Percentiles rank a stretch among this genome's conserved stretches.
Evolutionary conservation across 2,888 invertebrate species (phyloP).

Genomic region (Cetonia aurata): DNA sequence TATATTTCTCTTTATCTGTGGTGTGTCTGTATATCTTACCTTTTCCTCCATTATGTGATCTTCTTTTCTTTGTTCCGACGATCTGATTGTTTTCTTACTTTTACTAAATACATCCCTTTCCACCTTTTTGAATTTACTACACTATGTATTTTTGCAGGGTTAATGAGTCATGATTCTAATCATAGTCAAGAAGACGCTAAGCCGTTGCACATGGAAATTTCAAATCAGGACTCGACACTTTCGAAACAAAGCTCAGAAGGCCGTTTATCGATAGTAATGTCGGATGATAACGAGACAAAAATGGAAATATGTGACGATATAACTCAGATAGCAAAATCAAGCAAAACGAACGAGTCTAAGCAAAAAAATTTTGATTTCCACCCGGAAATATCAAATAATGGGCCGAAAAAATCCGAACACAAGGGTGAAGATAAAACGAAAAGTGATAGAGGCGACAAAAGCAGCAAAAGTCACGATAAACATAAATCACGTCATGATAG

Average conservation of each 20-base stretch:
- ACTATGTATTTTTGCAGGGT: conserved; percentile 57
- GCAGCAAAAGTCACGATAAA: conserved; percentile 63
- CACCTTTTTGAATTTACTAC: background rate
- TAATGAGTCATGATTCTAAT: conserved; percentile 69
- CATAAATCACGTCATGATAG: conserved; percentile 55
- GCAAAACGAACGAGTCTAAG: conserved; percentile 32
- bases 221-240: conserved; percentile 73
- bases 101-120: no score
- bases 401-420: conserved; percentile 44
- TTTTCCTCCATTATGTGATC: no score
- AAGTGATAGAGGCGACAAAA: conserved; percentile 39
- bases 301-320: conserved; percentile 62
- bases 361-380: conserved; percentile 43
- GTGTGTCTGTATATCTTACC: no score
- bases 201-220: conserved; percentile 59
- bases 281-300: conserved; percentile 67
- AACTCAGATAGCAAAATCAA: conserved; percentile 43
- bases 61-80: no score
- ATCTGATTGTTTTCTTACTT: no score
- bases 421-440: conserved; percentile 49
- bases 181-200: conserved; percentile 55
- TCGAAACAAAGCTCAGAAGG: conserved; percentile 75
- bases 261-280: conserved; percentile 69
- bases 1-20: no score
- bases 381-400: conserved; percentile 31